Base-by-base conservation (phyloP, 1,140 invertebrate genomes). In the Bradynema listronoti region DNA sequence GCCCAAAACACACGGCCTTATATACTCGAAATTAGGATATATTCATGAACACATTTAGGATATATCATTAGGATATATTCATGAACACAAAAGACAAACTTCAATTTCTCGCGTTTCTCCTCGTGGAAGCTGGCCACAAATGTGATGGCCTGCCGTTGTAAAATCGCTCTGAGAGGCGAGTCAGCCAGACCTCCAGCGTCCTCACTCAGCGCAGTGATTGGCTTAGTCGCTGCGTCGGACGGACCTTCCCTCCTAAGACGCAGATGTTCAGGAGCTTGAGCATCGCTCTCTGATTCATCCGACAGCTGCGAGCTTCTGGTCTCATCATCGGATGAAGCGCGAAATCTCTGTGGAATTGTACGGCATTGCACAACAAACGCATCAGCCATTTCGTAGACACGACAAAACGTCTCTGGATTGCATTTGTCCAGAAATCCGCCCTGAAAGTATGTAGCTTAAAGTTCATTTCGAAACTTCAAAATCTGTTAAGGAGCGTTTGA, bases 51-150 rank as follows among this genome's bases (percentile, higher is more conserved):
- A n/a, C n/a, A n/a, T n/a, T n/a, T n/a, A n/a, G n/a, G n/a, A n/a
- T n/a, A n/a, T n/a, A n/a, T n/a, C n/a, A n/a, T n/a, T n/a, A n/a
- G n/a, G n/a, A n/a, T n/a, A n/a, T n/a, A n/a, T n/a, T n/a, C n/a
- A n/a, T n/a, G n/a, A n/a, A n/a, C n/a, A n/a, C n/a, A n/a, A n/a
- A n/a, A n/a, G n/a, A n/a, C n/a, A n/a, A n/a, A 81, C 61, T 85
- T 86, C 24, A 96, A 80, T 79, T 91, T 91, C 24, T 83, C 85
- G 78, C 89, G 89, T 42, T 88, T 81, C 72, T 92, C 89, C 46
- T 86, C 84, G 78, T 96, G 91, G 79, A 96, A 93, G 71, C 86
- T 84, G 68, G 88, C 86, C 41, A 94, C 87, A 82, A 92, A 95
- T 39, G 71, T 77, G 6, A 56, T 61, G 1, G 71, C 67, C 33